phyloP scores from a whole-genome alignment of 2,113 vertebrate species.

The Enhydra lutris region DNA sequence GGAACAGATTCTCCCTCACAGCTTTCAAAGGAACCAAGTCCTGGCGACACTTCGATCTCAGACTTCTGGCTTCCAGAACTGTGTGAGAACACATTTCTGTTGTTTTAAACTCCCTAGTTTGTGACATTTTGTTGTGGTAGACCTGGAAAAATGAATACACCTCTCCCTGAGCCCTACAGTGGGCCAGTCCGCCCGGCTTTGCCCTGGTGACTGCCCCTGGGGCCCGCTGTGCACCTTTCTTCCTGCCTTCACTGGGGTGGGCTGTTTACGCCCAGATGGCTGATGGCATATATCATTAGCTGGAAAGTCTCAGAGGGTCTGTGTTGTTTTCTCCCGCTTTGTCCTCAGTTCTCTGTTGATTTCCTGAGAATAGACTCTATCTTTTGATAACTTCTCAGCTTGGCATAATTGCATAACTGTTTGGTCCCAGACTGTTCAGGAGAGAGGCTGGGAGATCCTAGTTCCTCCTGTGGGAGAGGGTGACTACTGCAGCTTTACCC shows the following conservation, averaged over 20 bases:
- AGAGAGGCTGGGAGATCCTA: background rate
- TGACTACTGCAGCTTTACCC: background rate
- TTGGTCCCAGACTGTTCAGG: too few relatives aligned
- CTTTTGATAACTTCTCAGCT: background rate
- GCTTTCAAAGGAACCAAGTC: background rate
- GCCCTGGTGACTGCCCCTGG: accelerated
- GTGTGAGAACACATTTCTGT: background rate
- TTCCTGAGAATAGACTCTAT: background rate
- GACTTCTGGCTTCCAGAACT: background rate
- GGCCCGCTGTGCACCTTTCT: background rate
- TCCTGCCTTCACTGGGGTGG: background rate
- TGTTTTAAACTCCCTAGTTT: background rate
- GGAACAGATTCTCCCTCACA: background rate
- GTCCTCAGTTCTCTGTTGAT: background rate
- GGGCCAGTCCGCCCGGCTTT: accelerated
- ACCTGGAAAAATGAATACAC: too few relatives aligned
- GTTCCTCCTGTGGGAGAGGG: accelerated
- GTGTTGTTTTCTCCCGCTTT: accelerated
- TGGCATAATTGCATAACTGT: background rate
- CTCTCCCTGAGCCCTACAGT: background rate
- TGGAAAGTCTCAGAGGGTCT: background rate
- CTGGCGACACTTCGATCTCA: background rate
- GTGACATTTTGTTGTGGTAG: background rate
- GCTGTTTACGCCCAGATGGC: background rate
- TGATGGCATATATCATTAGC: background rate